These are phyloP conservation scores for Ceraclea dissimilis DNA, from an alignment of 2,888 invertebrate genomes.

Conservation along the genomic window DNA sequence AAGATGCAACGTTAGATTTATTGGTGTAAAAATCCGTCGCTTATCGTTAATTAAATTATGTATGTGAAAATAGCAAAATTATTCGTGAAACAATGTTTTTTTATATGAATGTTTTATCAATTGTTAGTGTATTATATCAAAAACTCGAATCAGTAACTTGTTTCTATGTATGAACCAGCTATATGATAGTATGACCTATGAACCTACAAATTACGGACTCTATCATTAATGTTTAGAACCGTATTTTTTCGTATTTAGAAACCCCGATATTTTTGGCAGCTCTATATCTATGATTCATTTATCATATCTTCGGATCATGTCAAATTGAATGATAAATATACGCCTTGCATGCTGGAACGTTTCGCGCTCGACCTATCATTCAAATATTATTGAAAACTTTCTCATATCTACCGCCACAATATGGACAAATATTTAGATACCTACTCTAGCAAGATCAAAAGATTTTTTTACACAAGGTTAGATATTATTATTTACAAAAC, in stretches of 20 bases:
- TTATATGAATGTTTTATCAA: too few species aligned
- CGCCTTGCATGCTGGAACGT: slow-evolving; percentile 20
- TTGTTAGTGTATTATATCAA: too few species aligned
- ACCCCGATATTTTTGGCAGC: slow-evolving; percentile 23
- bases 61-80: too few species aligned
- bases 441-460: not conserved
- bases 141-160: too few species aligned
- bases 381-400: not conserved
- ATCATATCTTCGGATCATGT: slow-evolving; percentile 25
- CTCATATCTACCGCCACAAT: not conserved
- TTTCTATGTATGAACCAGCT: too few species aligned
- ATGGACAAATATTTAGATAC: slow-evolving; percentile 1
- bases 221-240: slow-evolving; percentile 21
- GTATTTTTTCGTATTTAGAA: slow-evolving; percentile 1
- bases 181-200: slow-evolving; percentile 10
- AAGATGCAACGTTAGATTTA: too few species aligned
- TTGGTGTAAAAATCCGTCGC: too few species aligned
- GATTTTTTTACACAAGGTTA: too few species aligned
- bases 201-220: slow-evolving; percentile 25
- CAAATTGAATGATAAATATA: slow-evolving; percentile 26
- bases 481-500: too few species aligned
- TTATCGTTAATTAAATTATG: too few species aligned
- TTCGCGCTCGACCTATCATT: slow-evolving; percentile 12
- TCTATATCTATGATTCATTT: slow-evolving; percentile 25
- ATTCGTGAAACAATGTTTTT: too few species aligned